Conservation (phyloP, 2,888 invertebrate genomes). For the Mythimna vitellina region DNA sequence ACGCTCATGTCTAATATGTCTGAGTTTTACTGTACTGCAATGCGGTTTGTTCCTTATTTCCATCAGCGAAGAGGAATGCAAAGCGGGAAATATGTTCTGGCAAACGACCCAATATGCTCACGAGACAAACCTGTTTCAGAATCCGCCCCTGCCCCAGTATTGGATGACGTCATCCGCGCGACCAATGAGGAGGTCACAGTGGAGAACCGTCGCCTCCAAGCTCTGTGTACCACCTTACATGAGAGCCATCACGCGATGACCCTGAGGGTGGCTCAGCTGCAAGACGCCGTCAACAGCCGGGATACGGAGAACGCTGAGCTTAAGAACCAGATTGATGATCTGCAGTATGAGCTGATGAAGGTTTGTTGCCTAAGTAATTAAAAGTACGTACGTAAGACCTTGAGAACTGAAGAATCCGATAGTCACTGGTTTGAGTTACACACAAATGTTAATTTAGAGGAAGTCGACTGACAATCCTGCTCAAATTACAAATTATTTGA, state of each 20-base stretch:
- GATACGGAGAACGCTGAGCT: conserved; percentile 98
- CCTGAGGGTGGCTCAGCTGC: conserved; percentile 96
- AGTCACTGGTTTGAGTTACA: no score
- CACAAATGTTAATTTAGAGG: no score
- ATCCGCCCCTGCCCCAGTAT: conserved; percentile 92
- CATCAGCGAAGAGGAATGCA: background rate
- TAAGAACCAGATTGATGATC: conserved; percentile 98
- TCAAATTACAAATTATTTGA: no score
- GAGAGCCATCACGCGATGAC: conserved; percentile 98
- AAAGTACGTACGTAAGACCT: background rate
- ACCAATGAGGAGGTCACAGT: conserved; percentile 96
- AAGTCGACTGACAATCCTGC: background rate
- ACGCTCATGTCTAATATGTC: no score
- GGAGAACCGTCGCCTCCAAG: conserved; percentile 98
- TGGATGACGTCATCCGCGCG: conserved; percentile 96
- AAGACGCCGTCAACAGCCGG: conserved; percentile 96
- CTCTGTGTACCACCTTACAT: conserved; percentile 96
- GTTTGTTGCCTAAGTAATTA: conserved; percentile 71
- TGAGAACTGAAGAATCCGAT: background rate
- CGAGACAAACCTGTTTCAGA: conserved; percentile 56
- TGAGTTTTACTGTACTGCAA: background rate
- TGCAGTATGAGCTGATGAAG: conserved; percentile 97
- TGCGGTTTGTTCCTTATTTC: conserved; percentile 7
- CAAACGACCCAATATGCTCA: background rate
- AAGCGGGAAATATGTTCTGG: background rate